Conservation (phyloP, 2,113 vertebrate genomes). For the Axis porcinus region DNA sequence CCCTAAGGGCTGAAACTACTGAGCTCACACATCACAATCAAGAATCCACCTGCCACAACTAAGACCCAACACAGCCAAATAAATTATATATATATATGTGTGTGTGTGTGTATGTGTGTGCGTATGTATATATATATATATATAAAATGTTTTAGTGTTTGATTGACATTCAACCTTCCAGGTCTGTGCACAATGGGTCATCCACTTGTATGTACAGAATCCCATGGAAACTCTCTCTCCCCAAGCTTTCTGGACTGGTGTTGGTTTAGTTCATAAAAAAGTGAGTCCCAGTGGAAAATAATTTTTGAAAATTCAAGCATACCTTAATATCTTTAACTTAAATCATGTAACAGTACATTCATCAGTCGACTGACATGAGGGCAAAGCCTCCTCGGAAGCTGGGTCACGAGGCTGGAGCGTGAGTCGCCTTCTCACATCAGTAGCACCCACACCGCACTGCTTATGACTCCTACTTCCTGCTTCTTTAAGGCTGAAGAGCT, state of each 20-base stretch:
- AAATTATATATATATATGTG: not conserved
- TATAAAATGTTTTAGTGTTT: not conserved
- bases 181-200: not conserved
- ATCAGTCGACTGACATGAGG: accelerated
- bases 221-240: not conserved
- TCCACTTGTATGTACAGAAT: not conserved
- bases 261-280: not conserved
- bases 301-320: not conserved
- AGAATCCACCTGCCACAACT: not conserved
- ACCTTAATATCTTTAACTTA: not conserved
- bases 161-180: not conserved
- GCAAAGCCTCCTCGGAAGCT: accelerated
- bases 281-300: not conserved
- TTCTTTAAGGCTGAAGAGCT: not conserved
- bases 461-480: not conserved
- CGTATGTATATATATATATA: not conserved
- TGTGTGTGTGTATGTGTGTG: no score
- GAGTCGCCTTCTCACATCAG: accelerated
- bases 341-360: not conserved
- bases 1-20: not conserved
- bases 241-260: not conserved
- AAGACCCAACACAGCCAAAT: not conserved
- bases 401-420: accelerated
- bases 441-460: accelerated
- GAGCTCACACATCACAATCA: accelerated